A percentile compares a stretch with the other conserved stretches of the same genome.
These are phyloP conservation scores for Drosophila orena DNA, from an alignment of 1,140 invertebrate genomes.

Conservation along the genomic window DNA sequence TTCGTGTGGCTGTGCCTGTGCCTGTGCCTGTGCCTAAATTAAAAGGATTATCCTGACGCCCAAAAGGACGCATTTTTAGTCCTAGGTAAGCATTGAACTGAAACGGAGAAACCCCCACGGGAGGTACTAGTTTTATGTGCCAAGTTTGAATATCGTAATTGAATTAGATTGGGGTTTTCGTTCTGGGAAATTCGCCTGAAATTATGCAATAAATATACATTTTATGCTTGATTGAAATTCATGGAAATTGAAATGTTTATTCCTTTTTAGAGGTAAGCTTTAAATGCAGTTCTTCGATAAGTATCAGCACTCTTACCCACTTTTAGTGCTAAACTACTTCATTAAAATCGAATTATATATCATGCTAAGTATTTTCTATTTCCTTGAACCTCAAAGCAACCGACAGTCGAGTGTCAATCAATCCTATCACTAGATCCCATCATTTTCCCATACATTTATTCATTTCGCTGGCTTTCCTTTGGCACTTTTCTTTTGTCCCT, in stretches of 20 bases:
- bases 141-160: constrained; percentile 27
- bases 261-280: background rate
- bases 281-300: no score
- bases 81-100: constrained; percentile 47
- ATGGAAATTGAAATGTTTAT: background rate
- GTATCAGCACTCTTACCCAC: no score
- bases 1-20: constrained; percentile 42
- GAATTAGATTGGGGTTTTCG: constrained; percentile 27
- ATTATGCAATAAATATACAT: constrained; percentile 42
- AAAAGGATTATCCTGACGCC: constrained; percentile 70
- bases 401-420: constrained; percentile 25
- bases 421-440: constrained; percentile 30
- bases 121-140: constrained; percentile 21
- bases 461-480: constrained; percentile 36
- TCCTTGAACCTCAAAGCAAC: background rate
- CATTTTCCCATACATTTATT: constrained; percentile 61
- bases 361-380: background rate
- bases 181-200: constrained; percentile 34
- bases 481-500: constrained; percentile 41
- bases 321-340: background rate
- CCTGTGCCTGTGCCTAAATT: constrained; percentile 53
- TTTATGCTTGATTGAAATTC: constrained; percentile 12
- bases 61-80: constrained; percentile 24
- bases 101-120: constrained; percentile 1
- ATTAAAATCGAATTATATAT: background rate